phyloP scores from a whole-genome alignment of 2,113 vertebrate genomes.

The Numenius arquata region DNA sequence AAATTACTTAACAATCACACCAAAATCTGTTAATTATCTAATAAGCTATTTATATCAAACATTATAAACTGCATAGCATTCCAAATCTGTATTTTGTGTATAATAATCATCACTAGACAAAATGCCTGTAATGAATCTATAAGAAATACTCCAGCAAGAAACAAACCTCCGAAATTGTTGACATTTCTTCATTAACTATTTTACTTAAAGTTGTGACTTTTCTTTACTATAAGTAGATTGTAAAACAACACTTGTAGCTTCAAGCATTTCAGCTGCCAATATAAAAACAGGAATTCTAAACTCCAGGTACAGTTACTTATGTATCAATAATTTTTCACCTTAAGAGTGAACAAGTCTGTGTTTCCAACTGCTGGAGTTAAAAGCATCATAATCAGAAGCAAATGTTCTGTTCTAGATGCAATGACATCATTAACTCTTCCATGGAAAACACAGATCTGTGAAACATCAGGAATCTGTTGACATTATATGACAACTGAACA shows the following conservation, averaged over 20 bases:
- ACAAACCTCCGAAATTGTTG: rapidly evolving
- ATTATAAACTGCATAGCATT: not conserved
- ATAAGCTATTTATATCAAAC: not conserved
- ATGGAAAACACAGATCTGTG: not conserved
- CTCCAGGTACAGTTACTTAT: not conserved
- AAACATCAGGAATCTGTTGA: not conserved
- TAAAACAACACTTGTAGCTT: not conserved
- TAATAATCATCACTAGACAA: not conserved
- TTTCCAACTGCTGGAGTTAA: not conserved
- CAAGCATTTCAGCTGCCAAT: not conserved
- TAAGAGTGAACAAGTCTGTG: not conserved
- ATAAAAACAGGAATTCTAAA: not conserved
- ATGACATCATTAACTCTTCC: not conserved
- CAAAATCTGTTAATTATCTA: not conserved
- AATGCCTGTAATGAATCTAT: not conserved
- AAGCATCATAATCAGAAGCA: not conserved
- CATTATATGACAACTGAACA: not conserved
- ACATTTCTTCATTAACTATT: not conserved
- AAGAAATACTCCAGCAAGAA: not conserved
- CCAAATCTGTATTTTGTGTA: not conserved
- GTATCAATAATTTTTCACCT: not conserved
- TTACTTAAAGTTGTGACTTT: not conserved
- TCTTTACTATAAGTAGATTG: not conserved
- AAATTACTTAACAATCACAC: not conserved
- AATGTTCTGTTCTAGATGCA: not conserved